Base-by-base conservation (phyloP, 1,140 invertebrate genomes). In the Proctacanthus coquilletti region DNA sequence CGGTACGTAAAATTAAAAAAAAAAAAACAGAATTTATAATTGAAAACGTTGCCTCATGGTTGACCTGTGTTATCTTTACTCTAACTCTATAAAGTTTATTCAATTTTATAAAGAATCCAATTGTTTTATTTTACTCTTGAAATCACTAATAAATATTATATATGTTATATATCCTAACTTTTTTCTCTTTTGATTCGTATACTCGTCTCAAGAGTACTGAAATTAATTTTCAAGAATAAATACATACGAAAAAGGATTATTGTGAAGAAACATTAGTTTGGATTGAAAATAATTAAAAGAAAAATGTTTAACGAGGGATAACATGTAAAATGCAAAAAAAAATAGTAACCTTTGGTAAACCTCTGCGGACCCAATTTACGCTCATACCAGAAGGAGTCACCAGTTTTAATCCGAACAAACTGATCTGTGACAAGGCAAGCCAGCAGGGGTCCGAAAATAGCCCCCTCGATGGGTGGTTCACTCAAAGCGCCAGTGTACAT, bases 331-430 rank as follows among this genome's bases (percentile, higher is more conserved):
- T 27, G 9, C 23, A 9, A 27, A 9, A 36, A 18, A 5, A 8
- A 15, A 23, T n/a, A 23, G n/a, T n/a, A 58, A 83, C 80, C 71
- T 58, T 64, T 46, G 3, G 71, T 77, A 51, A 92, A 91, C 14
- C 68, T 68, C 38, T 82, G 69, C 0, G 71, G 69, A 9, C 69
- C 56, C 38, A 75, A 64, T 10, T 61, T 56, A 6, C 70, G 72
- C 51, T 93, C 87, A 50, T 92, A 93, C 84, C 84, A 94, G 60
- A 72, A 87, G 18, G 82, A 65, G 61, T 94, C 87, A 0, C 81
- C 87, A 30, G 66, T 56, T 59, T 84, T 84, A 2, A 89, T 50
- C 18, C 81, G 64, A 15, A 72, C 50, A 60, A 94, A 93, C 60
- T 94, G 89, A 56, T 86, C 78, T 0, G 75, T 68, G n/a, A 95